Evolutionary conservation across 2,888 invertebrate species (phyloP).

Genomic region (Oscheius sp.): DNA sequence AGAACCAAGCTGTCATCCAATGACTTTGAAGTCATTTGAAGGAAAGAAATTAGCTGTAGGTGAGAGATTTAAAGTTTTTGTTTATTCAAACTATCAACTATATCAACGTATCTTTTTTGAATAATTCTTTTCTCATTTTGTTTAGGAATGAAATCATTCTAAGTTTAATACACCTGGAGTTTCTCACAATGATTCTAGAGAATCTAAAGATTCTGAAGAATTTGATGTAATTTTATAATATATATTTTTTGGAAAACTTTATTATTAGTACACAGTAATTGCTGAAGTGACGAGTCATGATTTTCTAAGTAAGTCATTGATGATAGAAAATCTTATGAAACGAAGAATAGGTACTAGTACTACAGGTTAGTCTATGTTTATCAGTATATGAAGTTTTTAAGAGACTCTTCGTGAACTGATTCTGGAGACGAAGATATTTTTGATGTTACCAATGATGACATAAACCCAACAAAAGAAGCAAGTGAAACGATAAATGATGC

Average conservation of each 20-base stretch:
- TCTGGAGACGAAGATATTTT: slow-evolving; percentile 47
- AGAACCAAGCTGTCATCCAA: slow-evolving; percentile 88
- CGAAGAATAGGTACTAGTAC: slow-evolving; percentile 11
- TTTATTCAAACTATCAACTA: slow-evolving; percentile 33
- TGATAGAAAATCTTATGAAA: slow-evolving; percentile 31
- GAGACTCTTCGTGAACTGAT: slow-evolving; percentile 22
- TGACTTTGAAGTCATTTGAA: slow-evolving; percentile 91
- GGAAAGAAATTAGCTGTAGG: slow-evolving; percentile 95
- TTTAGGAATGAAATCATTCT: slow-evolving; percentile 17
- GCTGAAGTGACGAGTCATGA: slow-evolving; percentile 13
- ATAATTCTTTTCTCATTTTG: background rate
- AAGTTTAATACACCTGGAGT: slow-evolving; percentile 2
- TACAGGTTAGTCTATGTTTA: slow-evolving; percentile 15
- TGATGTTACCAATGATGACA: slow-evolving; percentile 42
- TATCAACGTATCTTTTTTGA: slow-evolving; percentile 20
- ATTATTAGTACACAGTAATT: background rate
- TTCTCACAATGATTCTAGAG: background rate
- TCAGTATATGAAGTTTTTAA: background rate
- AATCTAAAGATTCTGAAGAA: background rate
- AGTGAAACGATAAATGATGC: background rate
- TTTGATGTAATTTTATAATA: slow-evolving; percentile 2
- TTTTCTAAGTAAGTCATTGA: slow-evolving; percentile 16
- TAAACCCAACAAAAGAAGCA: background rate
- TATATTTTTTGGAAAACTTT: background rate
- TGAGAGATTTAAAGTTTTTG: slow-evolving; percentile 72